Evolutionary conservation across 2,113 vertebrate genomes (phyloP).

Genomic region (Corythornis vintsioides): DNA sequence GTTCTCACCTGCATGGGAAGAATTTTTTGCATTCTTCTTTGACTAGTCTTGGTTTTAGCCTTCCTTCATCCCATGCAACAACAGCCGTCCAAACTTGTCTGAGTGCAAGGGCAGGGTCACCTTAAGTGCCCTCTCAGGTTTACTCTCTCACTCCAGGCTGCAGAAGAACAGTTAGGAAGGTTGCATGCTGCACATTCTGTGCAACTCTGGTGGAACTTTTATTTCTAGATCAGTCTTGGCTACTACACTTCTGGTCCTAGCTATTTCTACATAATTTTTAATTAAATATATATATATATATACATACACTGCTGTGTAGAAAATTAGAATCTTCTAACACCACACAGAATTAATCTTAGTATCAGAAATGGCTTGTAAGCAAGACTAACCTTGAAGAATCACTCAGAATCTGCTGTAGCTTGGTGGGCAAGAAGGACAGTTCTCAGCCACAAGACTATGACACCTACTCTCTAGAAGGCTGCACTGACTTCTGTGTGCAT

Average conservation of each 20-base stretch:
- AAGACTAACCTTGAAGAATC: not conserved
- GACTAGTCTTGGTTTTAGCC: not conserved
- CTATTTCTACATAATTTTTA: not conserved
- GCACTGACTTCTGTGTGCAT: not conserved
- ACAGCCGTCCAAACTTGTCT: not conserved
- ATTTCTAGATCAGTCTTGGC: not conserved
- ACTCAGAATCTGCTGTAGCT: not conserved
- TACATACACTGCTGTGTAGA: not conserved
- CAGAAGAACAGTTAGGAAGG: not conserved
- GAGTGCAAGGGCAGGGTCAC: constrained; percentile 7
- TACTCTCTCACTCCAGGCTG: not conserved
- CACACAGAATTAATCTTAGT: not conserved
- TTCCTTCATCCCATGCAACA: constrained; percentile 4
- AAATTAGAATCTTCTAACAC: not conserved
- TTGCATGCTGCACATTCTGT: not conserved
- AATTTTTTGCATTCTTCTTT: constrained; percentile 42
- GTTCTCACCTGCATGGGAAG: not conserved
- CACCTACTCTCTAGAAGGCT: not conserved
- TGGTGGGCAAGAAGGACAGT: not conserved
- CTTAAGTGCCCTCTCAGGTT: not conserved
- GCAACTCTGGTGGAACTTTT: not conserved
- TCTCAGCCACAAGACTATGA: not conserved
- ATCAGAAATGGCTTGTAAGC: not conserved
- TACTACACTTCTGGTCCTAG: not conserved
- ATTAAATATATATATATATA: not conserved